Evolutionary conservation across 2,113 vertebrate genomes (phyloP).

Genomic region (Channa maculata): DNA sequence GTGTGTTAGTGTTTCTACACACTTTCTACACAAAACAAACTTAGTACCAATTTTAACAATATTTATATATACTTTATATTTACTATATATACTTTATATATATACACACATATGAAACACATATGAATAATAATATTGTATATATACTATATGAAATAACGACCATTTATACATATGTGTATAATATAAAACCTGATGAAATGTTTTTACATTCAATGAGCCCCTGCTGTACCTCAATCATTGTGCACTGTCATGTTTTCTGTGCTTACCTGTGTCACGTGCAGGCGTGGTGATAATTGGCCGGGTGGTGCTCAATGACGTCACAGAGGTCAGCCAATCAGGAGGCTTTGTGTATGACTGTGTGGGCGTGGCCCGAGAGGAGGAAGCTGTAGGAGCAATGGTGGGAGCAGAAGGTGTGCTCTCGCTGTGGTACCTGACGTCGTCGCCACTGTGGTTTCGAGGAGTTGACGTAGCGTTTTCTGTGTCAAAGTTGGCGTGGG

Average conservation of each 20-base stretch:
- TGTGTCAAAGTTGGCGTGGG: neutral
- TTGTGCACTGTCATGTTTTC: no score
- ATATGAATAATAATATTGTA: no score
- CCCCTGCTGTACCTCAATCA: neutral
- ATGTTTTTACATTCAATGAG: neutral
- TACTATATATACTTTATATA: no score
- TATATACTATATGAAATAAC: no score
- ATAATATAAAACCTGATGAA: no score
- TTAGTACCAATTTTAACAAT: no score
- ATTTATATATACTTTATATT: no score
- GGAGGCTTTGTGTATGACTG: slow-evolving; percentile 30
- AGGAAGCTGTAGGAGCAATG: neutral
- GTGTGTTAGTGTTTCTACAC: no score
- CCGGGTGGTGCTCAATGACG: slow-evolving; percentile 52
- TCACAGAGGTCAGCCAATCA: slow-evolving; percentile 71
- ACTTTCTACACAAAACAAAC: no score
- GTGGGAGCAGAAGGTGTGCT: neutral
- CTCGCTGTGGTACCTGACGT: neutral
- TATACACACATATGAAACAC: no score
- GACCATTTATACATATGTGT: no score
- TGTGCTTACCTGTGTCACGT: slow-evolving; percentile 55
- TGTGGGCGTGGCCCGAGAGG: slow-evolving; percentile 57
- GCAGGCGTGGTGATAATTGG: slow-evolving; percentile 22
- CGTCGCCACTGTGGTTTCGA: fast-evolving
- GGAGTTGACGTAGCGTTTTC: neutral